Evolutionary conservation across 2,113 vertebrate species (phyloP).

Genomic region (Spermophilus dauricus): DNA sequence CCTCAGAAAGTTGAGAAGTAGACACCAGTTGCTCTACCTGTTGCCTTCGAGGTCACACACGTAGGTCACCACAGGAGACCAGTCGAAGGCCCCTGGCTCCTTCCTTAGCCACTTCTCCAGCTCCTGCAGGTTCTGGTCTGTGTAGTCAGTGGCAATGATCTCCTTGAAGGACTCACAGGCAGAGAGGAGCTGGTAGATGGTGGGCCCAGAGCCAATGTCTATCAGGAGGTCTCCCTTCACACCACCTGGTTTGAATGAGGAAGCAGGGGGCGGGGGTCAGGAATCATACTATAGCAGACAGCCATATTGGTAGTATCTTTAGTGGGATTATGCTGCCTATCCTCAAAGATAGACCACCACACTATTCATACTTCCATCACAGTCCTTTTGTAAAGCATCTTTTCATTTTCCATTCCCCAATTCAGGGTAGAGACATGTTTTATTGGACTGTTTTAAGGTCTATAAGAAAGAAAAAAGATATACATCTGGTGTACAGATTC

Average conservation of each 20-base stretch:
- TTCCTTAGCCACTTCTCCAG: conserved; percentile 85
- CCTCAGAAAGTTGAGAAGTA: not conserved
- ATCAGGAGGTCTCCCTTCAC: conserved; percentile 84
- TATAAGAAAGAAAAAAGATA: not conserved
- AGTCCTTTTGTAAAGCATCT: not conserved
- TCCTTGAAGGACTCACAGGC: conserved; percentile 85
- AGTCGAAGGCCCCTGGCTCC: conserved; percentile 85
- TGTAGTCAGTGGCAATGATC: conserved; percentile 84
- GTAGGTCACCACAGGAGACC: conserved; percentile 83
- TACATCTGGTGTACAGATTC: not conserved
- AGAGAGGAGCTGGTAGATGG: conserved; percentile 86
- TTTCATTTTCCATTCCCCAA: not conserved
- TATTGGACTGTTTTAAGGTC: not conserved
- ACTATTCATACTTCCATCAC: not conserved
- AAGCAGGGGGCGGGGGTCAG: not conserved
- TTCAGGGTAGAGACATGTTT: not conserved
- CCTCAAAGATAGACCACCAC: not conserved
- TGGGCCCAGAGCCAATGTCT: conserved; percentile 86
- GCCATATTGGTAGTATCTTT: not conserved
- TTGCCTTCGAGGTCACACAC: conserved; percentile 87
- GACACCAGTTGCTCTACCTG: conserved; percentile 77
- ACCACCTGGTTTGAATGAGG: conserved; percentile 61
- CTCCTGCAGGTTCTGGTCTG: conserved; percentile 83
- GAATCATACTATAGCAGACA: accelerated
- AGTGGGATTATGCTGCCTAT: not conserved